Conservation (phyloP, 2,113 vertebrate species). For the Periophthalmus modestus region DNA sequence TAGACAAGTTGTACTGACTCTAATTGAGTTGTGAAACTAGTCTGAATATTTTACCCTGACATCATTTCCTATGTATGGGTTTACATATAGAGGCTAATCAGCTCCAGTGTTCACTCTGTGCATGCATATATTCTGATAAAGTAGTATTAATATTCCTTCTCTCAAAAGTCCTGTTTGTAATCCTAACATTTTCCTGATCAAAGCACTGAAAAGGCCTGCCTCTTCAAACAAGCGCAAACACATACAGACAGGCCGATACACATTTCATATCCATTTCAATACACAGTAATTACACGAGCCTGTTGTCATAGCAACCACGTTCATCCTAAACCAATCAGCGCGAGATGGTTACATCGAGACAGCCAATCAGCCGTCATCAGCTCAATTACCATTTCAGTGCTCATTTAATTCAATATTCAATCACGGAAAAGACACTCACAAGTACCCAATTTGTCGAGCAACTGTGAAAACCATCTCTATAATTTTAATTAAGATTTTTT, state of each 20-base stretch:
- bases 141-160: constrained; percentile 62
- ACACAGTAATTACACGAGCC: constrained; percentile 21
- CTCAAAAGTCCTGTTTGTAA: constrained; percentile 82
- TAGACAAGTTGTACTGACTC: not conserved
- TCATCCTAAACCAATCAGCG: constrained; percentile 62
- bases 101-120: not conserved
- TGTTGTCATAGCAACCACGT: constrained; percentile 75
- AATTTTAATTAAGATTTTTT: not conserved
- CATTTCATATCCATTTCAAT: constrained; percentile 52
- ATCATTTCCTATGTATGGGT: not conserved
- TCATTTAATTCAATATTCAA: constrained; percentile 29
- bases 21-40: too few species aligned
- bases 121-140: not conserved
- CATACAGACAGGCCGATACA: constrained; percentile 34
- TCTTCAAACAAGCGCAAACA: constrained; percentile 75
- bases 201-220: constrained; percentile 77
- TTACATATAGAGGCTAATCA: not conserved
- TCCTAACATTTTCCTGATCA: constrained; percentile 82
- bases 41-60: not conserved
- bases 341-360: constrained; percentile 40
- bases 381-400: constrained; percentile 42
- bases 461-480: not conserved
- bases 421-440: constrained; percentile 5
- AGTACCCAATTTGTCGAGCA: constrained; percentile 5
- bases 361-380: constrained; percentile 58